Evolutionary conservation across 2,113 vertebrate species (phyloP).

Genomic region (Porphyrio hochstetteri): DNA sequence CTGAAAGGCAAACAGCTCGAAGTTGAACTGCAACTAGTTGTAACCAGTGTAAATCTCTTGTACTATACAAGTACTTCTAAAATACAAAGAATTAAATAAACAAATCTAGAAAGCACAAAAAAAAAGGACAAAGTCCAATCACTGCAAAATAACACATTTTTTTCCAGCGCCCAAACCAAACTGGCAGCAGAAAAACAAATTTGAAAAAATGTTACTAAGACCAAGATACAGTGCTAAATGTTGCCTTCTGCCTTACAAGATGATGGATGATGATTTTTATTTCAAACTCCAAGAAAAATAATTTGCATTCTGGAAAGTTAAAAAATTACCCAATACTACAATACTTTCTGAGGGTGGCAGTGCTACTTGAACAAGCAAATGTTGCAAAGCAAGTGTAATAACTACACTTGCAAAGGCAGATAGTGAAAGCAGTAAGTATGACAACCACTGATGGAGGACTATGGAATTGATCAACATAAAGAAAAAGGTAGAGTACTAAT

Average conservation of each 20-base stretch:
- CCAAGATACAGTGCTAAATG: background rate
- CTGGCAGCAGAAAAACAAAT: background rate
- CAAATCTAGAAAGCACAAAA: background rate
- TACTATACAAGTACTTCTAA: background rate
- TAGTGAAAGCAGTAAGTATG: background rate
- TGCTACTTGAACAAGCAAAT: slow-evolving; percentile 1
- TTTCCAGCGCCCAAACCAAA: background rate
- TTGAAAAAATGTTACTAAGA: background rate
- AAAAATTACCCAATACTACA: background rate
- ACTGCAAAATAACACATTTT: background rate
- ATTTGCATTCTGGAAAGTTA: background rate
- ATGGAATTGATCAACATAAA: background rate
- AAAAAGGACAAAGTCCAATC: background rate
- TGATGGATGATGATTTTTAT: background rate
- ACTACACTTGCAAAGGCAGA: background rate
- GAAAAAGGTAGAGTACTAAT: background rate
- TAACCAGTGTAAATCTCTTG: background rate
- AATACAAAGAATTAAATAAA: background rate
- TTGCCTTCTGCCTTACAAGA: background rate
- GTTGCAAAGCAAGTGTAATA: background rate
- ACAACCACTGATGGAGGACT: background rate
- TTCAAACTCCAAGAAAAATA: slow-evolving; percentile 7
- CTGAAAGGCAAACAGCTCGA: background rate
- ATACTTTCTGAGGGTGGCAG: background rate
- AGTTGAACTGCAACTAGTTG: background rate